Percentiles rank a stretch among this genome's conserved stretches.
phyloP scores from a whole-genome alignment of 2,797 vertebrate species.

The Enteromius treurensis region DNA sequence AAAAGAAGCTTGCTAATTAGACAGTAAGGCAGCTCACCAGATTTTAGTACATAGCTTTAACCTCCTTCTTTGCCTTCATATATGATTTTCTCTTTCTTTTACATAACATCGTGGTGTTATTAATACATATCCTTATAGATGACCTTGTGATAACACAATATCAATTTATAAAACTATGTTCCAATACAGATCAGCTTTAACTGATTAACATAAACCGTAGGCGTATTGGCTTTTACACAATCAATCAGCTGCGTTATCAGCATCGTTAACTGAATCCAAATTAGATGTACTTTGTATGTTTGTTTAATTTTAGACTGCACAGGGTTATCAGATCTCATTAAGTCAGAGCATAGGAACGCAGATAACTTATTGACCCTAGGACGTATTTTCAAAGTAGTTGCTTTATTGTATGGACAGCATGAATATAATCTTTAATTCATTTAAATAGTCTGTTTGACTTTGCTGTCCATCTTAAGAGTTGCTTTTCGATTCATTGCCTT shows the following conservation, averaged over 20 bases:
- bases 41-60: neutral
- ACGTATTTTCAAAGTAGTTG: neutral
- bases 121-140: neutral
- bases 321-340: conserved; percentile 13
- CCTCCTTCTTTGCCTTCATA: neutral
- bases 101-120: neutral
- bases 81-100: neutral
- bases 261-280: neutral
- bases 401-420: conserved; percentile 7
- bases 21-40: neutral
- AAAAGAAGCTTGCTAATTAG: neutral
- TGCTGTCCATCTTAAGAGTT: conserved; percentile 31
- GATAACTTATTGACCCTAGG: neutral
- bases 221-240: conserved; percentile 13
- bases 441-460: conserved; percentile 41
- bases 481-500: conserved; percentile 45
- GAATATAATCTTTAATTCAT: conserved; percentile 14
- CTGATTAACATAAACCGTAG: neutral
- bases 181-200: neutral
- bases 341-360: conserved; percentile 7
- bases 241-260: neutral
- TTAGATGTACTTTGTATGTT: neutral
- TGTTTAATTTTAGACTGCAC: conserved; percentile 5
- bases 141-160: neutral
- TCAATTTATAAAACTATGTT: neutral